These are phyloP conservation scores for Dreissena polymorpha DNA, from an alignment of 1,140 invertebrate genomes.

Conservation along the genomic window DNA sequence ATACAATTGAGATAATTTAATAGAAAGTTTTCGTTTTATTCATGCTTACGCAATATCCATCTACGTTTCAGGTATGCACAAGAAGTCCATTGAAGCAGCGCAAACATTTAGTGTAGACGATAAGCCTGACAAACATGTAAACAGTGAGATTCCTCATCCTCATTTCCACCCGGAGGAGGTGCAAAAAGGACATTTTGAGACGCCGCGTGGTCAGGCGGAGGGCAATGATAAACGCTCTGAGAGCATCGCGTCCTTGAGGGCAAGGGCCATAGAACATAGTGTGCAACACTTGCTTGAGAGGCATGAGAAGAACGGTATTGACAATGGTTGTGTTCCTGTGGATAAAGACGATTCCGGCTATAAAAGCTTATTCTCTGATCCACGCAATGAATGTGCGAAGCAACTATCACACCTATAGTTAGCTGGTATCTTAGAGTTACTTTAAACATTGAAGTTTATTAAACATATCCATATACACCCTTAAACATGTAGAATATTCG, in stretches of 20 bases:
- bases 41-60: no score
- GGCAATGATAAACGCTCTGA: conserved; percentile 79
- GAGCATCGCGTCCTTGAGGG: conserved; percentile 93
- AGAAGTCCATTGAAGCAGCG: conserved; percentile 97
- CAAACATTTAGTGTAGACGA: conserved; percentile 89
- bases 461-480: no score
- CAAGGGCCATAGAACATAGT: conserved; percentile 96
- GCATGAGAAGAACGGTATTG: neutral
- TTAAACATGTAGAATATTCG: no score
- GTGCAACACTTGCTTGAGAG: neutral
- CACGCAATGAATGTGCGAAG: neutral
- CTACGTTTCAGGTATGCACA: conserved; percentile 93
- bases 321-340: neutral
- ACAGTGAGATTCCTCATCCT: conserved; percentile 58
- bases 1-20: no score
- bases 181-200: neutral
- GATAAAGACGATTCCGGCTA: neutral
- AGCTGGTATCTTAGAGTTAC: neutral
- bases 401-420: neutral
- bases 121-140: conserved; percentile 51
- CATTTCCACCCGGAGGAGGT: neutral
- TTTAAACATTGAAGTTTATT: no score
- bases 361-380: neutral
- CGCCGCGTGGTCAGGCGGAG: neutral
- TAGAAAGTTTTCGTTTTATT: no score